Base-by-base conservation (phyloP, 2,888 invertebrate genomes). In the Troglohyphantes excavatus region DNA sequence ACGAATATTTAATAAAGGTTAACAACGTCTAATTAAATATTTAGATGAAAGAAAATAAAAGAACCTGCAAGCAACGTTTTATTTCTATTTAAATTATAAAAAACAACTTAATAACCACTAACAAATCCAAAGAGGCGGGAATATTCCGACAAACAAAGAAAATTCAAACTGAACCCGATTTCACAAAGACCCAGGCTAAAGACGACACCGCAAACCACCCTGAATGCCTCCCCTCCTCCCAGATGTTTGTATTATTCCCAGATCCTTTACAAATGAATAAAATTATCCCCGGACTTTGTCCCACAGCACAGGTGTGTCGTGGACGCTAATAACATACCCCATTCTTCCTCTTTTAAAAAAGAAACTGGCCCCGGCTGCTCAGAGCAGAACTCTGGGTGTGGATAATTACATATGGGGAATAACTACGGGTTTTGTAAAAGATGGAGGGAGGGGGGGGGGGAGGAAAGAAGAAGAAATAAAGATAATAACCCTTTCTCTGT, bases 241-340 rank as follows among this genome's bases (percentile, higher is more conserved):
- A 53, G 87, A 65, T 79, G 87, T 87, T 79, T 79, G 79, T 29
- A 72, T 86, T 87, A 87, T 87, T 78, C 70, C 3, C n/a, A 17
- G 17, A 78, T 72, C 70, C 63, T 75, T 78, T 26, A 43, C 78
- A 86, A 78, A 78, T 78, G 86, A 78, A 86, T 59, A 43, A 86
- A 61, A 86, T 86, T 86, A 86, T 78, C 61, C 43, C 19, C 27
- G 17, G 27, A 27, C 85, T 85, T 53, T 85, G 78, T 78, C 61
- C 70, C 21, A 61, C 79, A 43, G 79, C 87, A 87, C 87, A 87
- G 87, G 87, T 87, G 87, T 72, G 87, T 33, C 73, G 46, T 43
- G 27, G 43, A 43, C 29, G 21, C n/a, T 87, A 87, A 87, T 87
- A 87, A 87, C 73, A 87, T 53, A 73, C 39, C 33, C 63, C 65